Evolutionary conservation across 2,797 vertebrate species (phyloP), one percentile per base, ranked within the genome.

Genomic region (Poliocrania exsul): DNA sequence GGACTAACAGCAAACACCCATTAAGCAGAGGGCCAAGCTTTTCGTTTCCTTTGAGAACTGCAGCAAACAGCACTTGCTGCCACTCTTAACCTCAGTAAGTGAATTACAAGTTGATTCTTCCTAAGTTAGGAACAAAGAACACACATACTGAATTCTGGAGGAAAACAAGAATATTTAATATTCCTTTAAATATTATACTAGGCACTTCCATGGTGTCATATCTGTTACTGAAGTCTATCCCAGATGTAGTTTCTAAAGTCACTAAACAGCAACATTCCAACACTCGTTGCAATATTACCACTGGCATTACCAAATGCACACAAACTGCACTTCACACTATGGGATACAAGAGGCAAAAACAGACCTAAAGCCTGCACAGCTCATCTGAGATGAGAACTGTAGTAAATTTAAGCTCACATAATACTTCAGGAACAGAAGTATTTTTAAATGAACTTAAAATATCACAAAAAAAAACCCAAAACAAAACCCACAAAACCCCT

Each of bases 391-490:
- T 75, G 6, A 84, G 70, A 90, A 75, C 4, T 14, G 16, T 6
- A 72, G 35, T 25, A 81, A 86, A 44, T 58, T 77, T 35, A 42
- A 86, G 21, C 4, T 88, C 11, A 46, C 16, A 25, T 13, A 46
- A 64, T 64, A 46, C 20, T 71, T 71, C 29, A 11, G 10, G 31
- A 90, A 77, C 2, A 18, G 17, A 87, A 46, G 8, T 35, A 67
- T 49, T 88, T 80, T 60, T 60, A 64, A 86, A 23, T 50, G 2
- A 72, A 67, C 5, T 65, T 35, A 1, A 18, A n/a, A n/a, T n/a
- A n/a, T n/a, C n/a, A n/a, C n/a, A n/a, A n/a, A n/a, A 75, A 56
- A 54, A 8, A 1, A 1, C 1, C 4, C 2, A 16, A 73, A 61
- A 42, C 10, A 1, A 1, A 1, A 3, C 3, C 20, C 31, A 20